Evolutionary conservation across 2,113 vertebrate species (phyloP), one percentile per base, ranked within the genome.

Genomic region (Ailurus styani): DNA sequence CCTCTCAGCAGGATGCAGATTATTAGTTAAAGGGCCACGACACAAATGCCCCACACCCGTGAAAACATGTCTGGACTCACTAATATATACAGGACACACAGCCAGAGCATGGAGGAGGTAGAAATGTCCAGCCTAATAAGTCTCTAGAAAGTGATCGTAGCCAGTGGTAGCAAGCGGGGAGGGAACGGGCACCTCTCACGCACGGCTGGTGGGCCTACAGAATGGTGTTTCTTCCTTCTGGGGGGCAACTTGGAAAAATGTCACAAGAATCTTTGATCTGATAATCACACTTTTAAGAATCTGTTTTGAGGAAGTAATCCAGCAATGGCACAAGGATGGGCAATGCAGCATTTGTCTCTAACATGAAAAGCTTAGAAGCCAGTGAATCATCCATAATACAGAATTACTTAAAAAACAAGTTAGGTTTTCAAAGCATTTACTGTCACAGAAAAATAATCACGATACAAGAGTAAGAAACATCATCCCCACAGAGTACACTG

Each of bases 401-500:
- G 72, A 72, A 75, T 82, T 90, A 57, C 15, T 83, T 81, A 31
- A 75, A 34, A 64, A 82, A 42, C 60, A 92, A 66, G 27, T 73
- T 93, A 68, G 23, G 12, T 91, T 95, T 91, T 93, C 40, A 62
- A 47, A 89, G 64, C 57, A 70, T 88, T 94, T 90, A 72, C 23
- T 95, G 14, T 95, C 70, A 62, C 77, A 89, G 40, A 21, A 84
- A 93, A 97, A 92, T 55, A 60, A 40, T 93, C 25, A 64, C 18
- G 23, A 68, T 47, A 12, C 45, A 37, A 87, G 52, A 93, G 12
- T 84, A 95, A 83, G 55, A 95, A 93, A 87, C 3, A 27, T 79
- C 57, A 78, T 84, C 84, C 81, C 79, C 87, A 2, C 84, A 20
- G 78, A 93, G 14, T 40, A 47, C 85, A 68, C 84, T 78, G 15